These are phyloP conservation scores for Actenoides hombroni DNA, from an alignment of 2,113 vertebrate species.

Conservation along the genomic window DNA sequence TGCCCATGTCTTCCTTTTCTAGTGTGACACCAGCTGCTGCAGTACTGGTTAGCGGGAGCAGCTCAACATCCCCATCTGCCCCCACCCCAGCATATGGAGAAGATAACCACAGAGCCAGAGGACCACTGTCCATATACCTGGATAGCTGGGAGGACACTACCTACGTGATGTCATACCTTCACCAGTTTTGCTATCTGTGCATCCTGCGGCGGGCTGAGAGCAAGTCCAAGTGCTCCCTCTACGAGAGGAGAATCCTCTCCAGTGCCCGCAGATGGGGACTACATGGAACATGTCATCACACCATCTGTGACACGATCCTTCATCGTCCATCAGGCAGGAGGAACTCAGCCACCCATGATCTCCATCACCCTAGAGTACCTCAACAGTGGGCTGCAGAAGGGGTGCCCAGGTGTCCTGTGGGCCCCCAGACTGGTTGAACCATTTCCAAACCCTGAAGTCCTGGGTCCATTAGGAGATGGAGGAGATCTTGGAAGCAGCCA, in stretches of 20 bases:
- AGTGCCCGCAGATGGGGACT: rapidly evolving
- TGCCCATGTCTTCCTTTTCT: not conserved
- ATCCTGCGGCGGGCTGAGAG: not conserved
- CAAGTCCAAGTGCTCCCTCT: not conserved
- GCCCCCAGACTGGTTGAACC: not conserved
- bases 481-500: not conserved
- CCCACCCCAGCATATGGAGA: not conserved
- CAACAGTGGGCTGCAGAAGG: not conserved
- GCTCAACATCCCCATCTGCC: not conserved
- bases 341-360: not conserved
- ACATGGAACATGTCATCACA: not conserved
- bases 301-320: not conserved
- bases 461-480: not conserved
- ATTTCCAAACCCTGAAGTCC: not conserved
- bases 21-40: not conserved
- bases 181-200: not conserved
- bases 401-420: not conserved
- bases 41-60: not conserved
- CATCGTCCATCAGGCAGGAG: not conserved
- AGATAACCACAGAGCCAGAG: not conserved
- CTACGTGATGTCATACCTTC: not conserved
- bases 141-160: not conserved
- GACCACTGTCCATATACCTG: not conserved
- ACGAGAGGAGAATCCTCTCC: not conserved
- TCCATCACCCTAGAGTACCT: not conserved